These are phyloP conservation scores for Endotricha flammealis DNA, from an alignment of 2,888 invertebrate genomes.

Conservation along the genomic window DNA sequence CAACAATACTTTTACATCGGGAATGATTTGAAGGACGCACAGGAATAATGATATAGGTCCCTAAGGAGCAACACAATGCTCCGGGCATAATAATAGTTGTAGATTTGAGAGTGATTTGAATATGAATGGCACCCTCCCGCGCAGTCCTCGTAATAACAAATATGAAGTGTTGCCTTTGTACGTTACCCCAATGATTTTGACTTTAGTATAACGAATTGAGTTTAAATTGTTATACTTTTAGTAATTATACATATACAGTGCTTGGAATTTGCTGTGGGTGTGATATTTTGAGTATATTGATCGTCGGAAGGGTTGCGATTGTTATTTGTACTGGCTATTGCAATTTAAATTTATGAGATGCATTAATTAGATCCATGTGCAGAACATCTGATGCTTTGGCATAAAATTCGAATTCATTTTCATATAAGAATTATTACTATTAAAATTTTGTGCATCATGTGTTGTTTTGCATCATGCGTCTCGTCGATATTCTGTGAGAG, in stretches of 20 bases:
- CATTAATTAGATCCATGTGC: no score
- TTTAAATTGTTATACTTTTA: constrained; percentile 49
- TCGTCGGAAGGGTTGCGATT: constrained; percentile 9
- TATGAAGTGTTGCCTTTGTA: constrained; percentile 73
- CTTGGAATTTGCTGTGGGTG: constrained; percentile 18
- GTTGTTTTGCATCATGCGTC: no score
- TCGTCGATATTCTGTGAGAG: no score
- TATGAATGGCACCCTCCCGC: constrained; percentile 75
- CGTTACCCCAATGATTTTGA: constrained; percentile 65
- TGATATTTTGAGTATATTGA: constrained; percentile 24
- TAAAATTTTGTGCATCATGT: no score
- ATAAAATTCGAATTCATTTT: no score
- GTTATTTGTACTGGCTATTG: not conserved
- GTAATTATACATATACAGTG: constrained; percentile 56
- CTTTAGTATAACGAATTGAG: constrained; percentile 63
- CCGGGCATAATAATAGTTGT: constrained; percentile 74
- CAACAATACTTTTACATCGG: constrained; percentile 65
- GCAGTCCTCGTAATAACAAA: constrained; percentile 71
- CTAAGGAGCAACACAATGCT: constrained; percentile 69
- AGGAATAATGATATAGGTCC: constrained; percentile 72
- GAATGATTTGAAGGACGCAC: constrained; percentile 66
- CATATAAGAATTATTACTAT: no score
- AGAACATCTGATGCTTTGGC: no score
- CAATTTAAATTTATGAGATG: not conserved
- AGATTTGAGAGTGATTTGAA: constrained; percentile 77